Base-by-base conservation (phyloP, 2,113 vertebrate species). In the Sphyrna mokarran region DNA sequence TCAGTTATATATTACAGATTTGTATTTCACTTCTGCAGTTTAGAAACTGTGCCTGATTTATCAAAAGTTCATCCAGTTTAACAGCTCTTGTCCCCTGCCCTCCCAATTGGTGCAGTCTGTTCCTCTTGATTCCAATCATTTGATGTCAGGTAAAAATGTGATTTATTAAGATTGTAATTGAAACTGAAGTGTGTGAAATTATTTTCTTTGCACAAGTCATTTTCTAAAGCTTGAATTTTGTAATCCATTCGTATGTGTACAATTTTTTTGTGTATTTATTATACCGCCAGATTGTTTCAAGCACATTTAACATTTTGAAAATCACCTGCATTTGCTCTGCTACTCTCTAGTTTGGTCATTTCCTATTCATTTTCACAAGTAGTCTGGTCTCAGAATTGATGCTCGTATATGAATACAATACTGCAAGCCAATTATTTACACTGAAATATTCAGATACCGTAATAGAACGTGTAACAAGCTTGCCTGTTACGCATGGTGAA, bases 151-250 rank as follows among this genome's bases (percentile, higher is more conserved):
- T 90, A 90, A 61, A 90, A 90, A n/a, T 61, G 87, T 61, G 58
- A 90, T 61, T 90, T 90, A 90, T 90, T 61, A 90, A 54, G 22
- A 61, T 54, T 90, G 87, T 54, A 90, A 90, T 90, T 90, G 48
- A 90, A 90, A 90, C 87, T 63, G 87, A 90, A 90, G 54, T 63
- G 87, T 90, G 29, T 90, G 43, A 90, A 58, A 61, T 90, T 61
- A 54, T 89, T 90, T 90, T 33, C 87, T 90, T 90, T 61, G 4
- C 87, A n/a, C 54, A 33, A 90, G 87, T 61, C 87, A 90, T 90
- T 90, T 33, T 61, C 54, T 54, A 90, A 54, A 90, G 87, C 87
- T 13, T 90, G 54, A 90, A 54, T 61, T 61, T 58, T 22, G 26
- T 89, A 3, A 26, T 3, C 48, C 14, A 29, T 89, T 54, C 48